These are phyloP conservation scores for Oreortyx pictus DNA, from an alignment of 2,797 vertebrate species.

Conservation along the genomic window DNA sequence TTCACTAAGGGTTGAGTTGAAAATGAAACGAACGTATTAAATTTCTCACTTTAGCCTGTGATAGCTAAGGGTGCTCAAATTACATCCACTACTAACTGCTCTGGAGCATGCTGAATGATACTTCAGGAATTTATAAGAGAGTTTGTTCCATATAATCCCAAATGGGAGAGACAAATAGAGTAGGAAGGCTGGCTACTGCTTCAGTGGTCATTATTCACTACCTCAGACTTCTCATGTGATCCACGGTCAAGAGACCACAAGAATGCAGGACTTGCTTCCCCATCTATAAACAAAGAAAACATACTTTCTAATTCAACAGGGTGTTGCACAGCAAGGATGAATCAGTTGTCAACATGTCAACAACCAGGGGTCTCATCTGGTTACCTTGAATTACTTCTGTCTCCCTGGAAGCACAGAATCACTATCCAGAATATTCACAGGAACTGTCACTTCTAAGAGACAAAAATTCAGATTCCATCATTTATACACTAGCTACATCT, in stretches of 20 bases:
- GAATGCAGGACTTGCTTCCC: constrained; percentile 18
- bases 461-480: background rate
- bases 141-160: constrained; percentile 19
- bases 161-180: constrained; percentile 1
- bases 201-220: background rate
- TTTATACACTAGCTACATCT: background rate
- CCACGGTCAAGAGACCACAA: constrained; percentile 22
- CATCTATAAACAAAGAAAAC: constrained; percentile 29
- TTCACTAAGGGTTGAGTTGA: background rate
- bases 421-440: background rate
- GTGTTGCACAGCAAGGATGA: background rate
- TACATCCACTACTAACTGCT: background rate
- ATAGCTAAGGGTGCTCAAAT: background rate
- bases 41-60: background rate
- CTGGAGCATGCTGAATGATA: background rate
- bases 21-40: background rate
- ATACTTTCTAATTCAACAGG: background rate
- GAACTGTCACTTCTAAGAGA: background rate
- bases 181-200: constrained; percentile 17
- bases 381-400: constrained; percentile 15
- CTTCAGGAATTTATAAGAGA: background rate
- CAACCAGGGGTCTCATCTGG: background rate
- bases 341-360: background rate
- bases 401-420: background rate
- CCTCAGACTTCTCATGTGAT: constrained; percentile 15